phyloP scores from a whole-genome alignment of 2,888 invertebrate species.

The Deilephila porcellus region DNA sequence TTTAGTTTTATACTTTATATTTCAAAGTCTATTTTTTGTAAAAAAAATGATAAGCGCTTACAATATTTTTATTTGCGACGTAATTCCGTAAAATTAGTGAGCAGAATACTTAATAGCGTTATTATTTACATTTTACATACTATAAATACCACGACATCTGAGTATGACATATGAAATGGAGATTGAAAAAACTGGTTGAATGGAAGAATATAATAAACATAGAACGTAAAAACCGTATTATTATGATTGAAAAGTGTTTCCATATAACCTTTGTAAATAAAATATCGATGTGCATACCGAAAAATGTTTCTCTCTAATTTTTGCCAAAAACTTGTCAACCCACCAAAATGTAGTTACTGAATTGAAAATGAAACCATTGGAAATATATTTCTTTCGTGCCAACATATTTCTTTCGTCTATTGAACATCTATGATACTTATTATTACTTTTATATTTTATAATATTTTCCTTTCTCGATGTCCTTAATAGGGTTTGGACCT shows the following conservation, averaged over 20 bases:
- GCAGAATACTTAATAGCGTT: too few relatives aligned
- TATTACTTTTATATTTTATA: conserved; percentile 56
- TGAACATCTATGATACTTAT: conserved; percentile 31
- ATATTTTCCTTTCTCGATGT: conserved; percentile 65
- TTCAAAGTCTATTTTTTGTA: too few relatives aligned
- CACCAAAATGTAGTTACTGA: neutral
- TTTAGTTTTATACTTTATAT: neutral
- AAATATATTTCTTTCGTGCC: conserved; percentile 10
- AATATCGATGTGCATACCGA: too few relatives aligned
- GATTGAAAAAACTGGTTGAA: too few relatives aligned
- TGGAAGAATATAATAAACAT: too few relatives aligned
- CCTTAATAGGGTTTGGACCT: conserved; percentile 70
- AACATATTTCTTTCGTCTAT: conserved; percentile 26
- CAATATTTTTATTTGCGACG: too few relatives aligned
- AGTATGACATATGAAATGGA: too few relatives aligned
- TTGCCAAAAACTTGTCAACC: neutral
- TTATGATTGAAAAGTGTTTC: neutral
- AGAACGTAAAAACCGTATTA: neutral
- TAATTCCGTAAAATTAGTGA: too few relatives aligned
- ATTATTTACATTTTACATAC: too few relatives aligned
- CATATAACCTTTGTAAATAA: neutral
- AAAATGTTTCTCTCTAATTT: neutral
- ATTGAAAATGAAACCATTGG: conserved; percentile 6
- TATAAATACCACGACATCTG: too few relatives aligned
- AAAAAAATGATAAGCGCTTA: too few relatives aligned